Conservation (phyloP, 2,888 invertebrate genomes). For the Monopis laevigella region DNA sequence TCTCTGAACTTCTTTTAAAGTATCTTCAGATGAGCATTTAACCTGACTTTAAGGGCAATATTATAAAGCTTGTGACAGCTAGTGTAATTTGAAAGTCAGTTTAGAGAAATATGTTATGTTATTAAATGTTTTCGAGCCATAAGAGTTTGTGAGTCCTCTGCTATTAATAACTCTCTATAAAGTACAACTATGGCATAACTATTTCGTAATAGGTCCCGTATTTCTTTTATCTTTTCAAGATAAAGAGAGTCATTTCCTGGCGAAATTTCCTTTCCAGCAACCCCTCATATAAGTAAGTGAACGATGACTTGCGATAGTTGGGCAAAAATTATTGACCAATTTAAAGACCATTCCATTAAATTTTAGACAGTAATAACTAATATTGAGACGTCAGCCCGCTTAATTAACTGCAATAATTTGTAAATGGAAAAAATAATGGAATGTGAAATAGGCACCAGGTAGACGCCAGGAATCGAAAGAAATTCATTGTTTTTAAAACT, state of each 20-base stretch:
- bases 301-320: conserved; percentile 10
- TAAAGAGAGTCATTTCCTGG: neutral
- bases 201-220: no score
- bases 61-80: conserved; percentile 64
- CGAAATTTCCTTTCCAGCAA: neutral
- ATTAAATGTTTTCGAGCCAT: conserved; percentile 45
- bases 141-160: neutral
- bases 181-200: no score
- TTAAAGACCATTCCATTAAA: conserved; percentile 37
- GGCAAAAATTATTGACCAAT: conserved; percentile 8
- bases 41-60: conserved; percentile 47
- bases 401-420: conserved; percentile 45
- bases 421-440: no score
- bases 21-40: conserved; percentile 5
- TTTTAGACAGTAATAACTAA: conserved; percentile 35
- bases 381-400: conserved; percentile 22
- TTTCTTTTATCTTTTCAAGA: no score
- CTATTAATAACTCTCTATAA: neutral
- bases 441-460: neutral
- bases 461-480: conserved; percentile 1
- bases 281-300: neutral
- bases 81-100: conserved; percentile 60
- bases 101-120: conserved; percentile 59
- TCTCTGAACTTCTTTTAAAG: conserved; percentile 4
- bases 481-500: neutral